A percentile compares a stretch with the other conserved stretches of the same genome.
phyloP scores from a whole-genome alignment of 2,797 vertebrate species.

The Thaleichthys pacificus region DNA sequence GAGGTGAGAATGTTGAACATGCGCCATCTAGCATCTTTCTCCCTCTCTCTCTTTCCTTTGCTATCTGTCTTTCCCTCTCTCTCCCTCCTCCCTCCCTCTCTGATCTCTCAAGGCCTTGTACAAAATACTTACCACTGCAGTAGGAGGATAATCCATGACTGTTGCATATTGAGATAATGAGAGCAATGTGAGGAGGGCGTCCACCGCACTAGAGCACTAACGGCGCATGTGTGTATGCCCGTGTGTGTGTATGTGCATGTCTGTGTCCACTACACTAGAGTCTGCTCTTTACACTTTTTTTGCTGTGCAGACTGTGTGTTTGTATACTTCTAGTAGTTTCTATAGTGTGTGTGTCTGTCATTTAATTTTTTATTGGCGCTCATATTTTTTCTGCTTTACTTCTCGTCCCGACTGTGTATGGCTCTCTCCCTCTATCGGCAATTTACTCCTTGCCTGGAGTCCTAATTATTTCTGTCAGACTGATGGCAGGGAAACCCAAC shows the following conservation, averaged over 20 bases:
- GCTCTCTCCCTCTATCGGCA: conserved; percentile 57
- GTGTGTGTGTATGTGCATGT: conserved; percentile 24
- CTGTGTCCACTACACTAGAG: conserved; percentile 27
- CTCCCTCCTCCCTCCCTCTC: conserved; percentile 15
- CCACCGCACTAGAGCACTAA: conserved; percentile 59
- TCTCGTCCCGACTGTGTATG: conserved; percentile 52
- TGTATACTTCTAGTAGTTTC: neutral
- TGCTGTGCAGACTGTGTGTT: neutral
- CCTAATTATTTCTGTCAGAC: conserved; percentile 74
- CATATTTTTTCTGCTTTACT: conserved; percentile 64
- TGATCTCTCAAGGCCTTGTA: conserved; percentile 56
- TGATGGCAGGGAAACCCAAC: conserved; percentile 67
- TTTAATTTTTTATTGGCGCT: conserved; percentile 61
- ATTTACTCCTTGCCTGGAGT: conserved; percentile 69
- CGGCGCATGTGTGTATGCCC: conserved; percentile 32
- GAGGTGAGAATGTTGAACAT: neutral
- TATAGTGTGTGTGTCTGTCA: conserved; percentile 44
- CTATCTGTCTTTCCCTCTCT: neutral
- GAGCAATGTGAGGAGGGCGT: conserved; percentile 55
- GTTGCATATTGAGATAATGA: conserved; percentile 71
- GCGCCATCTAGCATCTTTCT: neutral
- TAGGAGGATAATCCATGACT: conserved; percentile 56
- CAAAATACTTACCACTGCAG: conserved; percentile 68
- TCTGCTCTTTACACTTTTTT: neutral
- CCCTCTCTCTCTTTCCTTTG: neutral